phyloP scores from a whole-genome alignment of 1,140 invertebrate species.

The Acromyrmex charruanus region DNA sequence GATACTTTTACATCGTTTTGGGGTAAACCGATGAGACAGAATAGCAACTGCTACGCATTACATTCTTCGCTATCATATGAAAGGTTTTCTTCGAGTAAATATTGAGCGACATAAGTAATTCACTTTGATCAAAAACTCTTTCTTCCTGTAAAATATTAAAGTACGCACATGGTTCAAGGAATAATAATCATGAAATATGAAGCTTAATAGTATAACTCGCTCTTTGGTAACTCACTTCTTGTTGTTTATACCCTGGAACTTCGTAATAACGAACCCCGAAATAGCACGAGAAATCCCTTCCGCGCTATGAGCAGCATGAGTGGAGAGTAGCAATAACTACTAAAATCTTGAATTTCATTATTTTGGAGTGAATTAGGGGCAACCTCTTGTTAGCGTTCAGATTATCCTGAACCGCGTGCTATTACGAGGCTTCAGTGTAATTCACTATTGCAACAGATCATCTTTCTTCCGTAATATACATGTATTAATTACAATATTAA shows the following conservation, averaged over 20 bases:
- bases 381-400: no score
- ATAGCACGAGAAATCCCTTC: no score
- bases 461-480: not conserved
- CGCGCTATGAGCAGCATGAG: no score
- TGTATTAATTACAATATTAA: conserved; percentile 14
- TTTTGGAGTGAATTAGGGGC: no score
- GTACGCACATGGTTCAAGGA: not conserved
- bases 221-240: not conserved
- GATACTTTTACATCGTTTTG: conserved; percentile 74
- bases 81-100: not conserved
- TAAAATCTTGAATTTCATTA: no score
- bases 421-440: not conserved
- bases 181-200: not conserved
- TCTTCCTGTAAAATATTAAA: not conserved
- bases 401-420: no score
- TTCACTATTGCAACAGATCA: not conserved
- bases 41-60: conserved; percentile 52
- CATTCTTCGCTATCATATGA: not conserved
- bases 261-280: no score
- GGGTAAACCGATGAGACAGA: conserved; percentile 67
- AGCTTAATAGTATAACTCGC: not conserved
- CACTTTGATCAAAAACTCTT: not conserved
- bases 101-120: conserved; percentile 38
- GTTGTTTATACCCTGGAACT: no score
- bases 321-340: no score